Percentiles rank a stretch among this genome's conserved stretches.
phyloP scores from a whole-genome alignment of 1,140 invertebrate genomes.

The Brachionus manjavacas region DNA sequence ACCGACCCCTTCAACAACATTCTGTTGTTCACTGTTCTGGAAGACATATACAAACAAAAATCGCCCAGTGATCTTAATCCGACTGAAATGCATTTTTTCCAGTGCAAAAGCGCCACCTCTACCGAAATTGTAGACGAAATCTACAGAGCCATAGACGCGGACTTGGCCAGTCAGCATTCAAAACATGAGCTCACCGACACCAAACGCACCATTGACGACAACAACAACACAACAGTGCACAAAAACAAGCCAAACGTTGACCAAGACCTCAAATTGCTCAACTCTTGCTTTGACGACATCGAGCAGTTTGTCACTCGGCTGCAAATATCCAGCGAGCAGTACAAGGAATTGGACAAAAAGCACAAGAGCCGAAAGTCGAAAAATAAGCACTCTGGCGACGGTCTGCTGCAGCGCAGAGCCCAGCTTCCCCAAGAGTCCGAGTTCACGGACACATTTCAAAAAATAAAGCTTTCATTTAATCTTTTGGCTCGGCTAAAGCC shows the following conservation, averaged over 20 bases:
- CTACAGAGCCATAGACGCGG: not conserved
- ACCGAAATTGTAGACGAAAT: constrained; percentile 12
- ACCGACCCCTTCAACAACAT: not conserved
- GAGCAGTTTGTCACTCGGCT: constrained; percentile 20
- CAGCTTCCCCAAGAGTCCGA: not conserved
- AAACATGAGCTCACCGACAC: not conserved
- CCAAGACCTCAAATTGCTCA: not conserved
- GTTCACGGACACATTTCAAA: constrained; percentile 23
- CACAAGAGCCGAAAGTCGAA: constrained; percentile 6
- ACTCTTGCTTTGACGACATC: constrained; percentile 27
- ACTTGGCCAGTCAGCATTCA: not conserved
- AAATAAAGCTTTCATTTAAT: constrained; percentile 32
- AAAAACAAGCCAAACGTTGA: not conserved
- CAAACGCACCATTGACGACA: not conserved
- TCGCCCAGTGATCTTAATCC: not conserved
- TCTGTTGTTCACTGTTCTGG: not conserved
- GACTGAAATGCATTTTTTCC: constrained; percentile 37
- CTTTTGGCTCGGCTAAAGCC: not conserved
- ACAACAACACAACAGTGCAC: not conserved
- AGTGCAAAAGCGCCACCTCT: not conserved
- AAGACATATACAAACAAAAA: not conserved
- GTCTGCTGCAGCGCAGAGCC: not conserved
- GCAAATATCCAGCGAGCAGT: constrained; percentile 15
- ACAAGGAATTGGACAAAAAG: constrained; percentile 16
- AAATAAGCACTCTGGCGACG: not conserved